Conservation (phyloP, 2,113 vertebrate genomes). For the Panthera leo region DNA sequence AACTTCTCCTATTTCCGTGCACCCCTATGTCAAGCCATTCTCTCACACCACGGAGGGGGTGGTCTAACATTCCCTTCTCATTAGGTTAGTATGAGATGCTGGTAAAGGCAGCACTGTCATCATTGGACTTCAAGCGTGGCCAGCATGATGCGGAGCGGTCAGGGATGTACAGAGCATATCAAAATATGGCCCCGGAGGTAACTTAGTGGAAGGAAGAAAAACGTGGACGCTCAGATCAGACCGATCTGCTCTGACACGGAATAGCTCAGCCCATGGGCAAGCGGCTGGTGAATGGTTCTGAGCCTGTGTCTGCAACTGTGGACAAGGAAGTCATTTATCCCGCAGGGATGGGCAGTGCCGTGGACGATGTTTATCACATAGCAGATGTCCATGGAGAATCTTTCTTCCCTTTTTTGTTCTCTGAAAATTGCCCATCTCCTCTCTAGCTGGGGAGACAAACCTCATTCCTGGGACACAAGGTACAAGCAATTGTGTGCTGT, state of each 20-base stretch:
- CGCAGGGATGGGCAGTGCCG: accelerated
- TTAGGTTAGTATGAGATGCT: not conserved
- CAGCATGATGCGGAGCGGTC: not conserved
- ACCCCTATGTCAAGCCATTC: constrained; percentile 38
- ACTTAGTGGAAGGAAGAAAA: not conserved
- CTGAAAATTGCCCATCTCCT: not conserved
- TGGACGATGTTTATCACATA: not conserved
- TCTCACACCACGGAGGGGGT: not conserved
- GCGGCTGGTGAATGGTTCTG: no score
- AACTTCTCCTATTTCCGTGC: constrained; percentile 12
- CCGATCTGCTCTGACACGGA: not conserved
- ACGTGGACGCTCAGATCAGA: not conserved
- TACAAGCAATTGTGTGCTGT: not conserved
- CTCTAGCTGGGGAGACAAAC: not conserved
- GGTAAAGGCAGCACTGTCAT: not conserved
- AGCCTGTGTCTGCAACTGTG: not conserved
- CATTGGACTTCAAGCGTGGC: not conserved
- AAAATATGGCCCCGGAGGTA: not conserved
- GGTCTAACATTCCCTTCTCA: constrained; percentile 11
- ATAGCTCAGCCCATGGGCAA: not conserved
- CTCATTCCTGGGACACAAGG: not conserved
- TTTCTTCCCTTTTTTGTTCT: not conserved
- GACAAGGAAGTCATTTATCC: not conserved
- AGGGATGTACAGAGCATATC: not conserved
- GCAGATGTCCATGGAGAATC: not conserved